Evolutionary conservation across 2,888 invertebrate genomes (phyloP), one percentile per base, ranked within the genome.

Genomic region (Pardosa pseudoannulata): DNA sequence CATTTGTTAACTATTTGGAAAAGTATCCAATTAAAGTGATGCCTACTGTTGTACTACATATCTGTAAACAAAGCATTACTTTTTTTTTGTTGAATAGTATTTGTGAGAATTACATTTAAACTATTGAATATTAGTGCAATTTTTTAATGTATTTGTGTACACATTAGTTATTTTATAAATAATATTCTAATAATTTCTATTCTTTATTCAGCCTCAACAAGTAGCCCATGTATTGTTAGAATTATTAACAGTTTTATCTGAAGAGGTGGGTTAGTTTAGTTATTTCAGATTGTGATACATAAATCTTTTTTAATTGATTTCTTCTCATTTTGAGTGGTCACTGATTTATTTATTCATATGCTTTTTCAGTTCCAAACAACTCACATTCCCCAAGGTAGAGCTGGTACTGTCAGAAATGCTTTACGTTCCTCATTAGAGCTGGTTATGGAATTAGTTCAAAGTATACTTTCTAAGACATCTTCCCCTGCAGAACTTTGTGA

Each of bases 201-300:
- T 46, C 16, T 46, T 7, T 46, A 23, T 90, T 62, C 90, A 92
- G 91, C 89, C 93, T 86, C 94, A 93, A 90, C 93, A 93, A 89
- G 93, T 93, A 89, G 92, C 93, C 83, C 94, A 93, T 93, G 94
- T 94, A 88, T 93, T 98, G 90, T 91, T 98, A 75, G 96, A 96
- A 93, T 95, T 97, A 50, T 93, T 98, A 19, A 95, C 95, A 90
- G 95, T 96, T 78, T 94, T 98, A 91, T 97, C 97, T 31, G 96
- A 96, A 92, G 97, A 98, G 93, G 96, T 96, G 92, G 92, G 91
- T 27, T n/a, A n/a, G n/a, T n/a, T 46, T n/a, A n/a, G n/a, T n/a
- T 62, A 1, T 65, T 41, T 23, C 19, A 6, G 9, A 32, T 19
- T n/a, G 0, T 39, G 23, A 1, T 71, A 19, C 19, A 71, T n/a